A percentile compares a stretch with the other conserved stretches of the same genome.
phyloP scores from a whole-genome alignment of 2,888 invertebrate genomes.

The Fragum whitleyi region DNA sequence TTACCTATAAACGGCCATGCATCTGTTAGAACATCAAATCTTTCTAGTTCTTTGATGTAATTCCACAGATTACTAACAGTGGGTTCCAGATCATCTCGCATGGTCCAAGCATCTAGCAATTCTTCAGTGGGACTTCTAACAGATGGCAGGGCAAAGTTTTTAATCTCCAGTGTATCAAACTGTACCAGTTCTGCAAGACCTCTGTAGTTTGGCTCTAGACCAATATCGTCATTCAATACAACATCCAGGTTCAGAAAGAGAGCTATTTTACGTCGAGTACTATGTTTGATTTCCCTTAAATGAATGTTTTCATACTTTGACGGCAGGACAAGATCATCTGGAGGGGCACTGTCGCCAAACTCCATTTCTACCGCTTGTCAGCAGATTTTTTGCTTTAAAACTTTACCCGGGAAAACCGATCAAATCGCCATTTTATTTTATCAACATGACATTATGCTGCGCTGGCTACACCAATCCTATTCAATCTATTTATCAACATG shows the following conservation, averaged over 20 bases:
- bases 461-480: not conserved
- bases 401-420: not conserved
- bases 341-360: conserved; percentile 8
- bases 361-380: not conserved
- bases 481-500: not conserved
- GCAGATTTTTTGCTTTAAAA: not conserved
- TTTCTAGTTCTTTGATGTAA: conserved; percentile 65
- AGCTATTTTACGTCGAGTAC: conserved; percentile 64
- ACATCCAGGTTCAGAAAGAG: conserved; percentile 70
- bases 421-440: conserved; percentile 2
- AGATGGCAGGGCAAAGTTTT: conserved; percentile 67
- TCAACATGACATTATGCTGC: not conserved
- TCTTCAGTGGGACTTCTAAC: conserved; percentile 70
- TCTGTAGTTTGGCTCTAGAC: conserved; percentile 70
- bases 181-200: conserved; percentile 76
- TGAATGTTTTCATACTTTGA: conserved; percentile 60
- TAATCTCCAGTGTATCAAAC: conserved; percentile 72
- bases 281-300: conserved; percentile 68
- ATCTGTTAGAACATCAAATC: conserved; percentile 75
- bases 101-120: conserved; percentile 72
- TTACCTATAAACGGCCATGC: conserved; percentile 69
- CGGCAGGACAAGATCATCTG: conserved; percentile 49
- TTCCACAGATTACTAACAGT: conserved; percentile 73
- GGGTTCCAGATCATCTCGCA: conserved; percentile 63
- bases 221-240: conserved; percentile 61